Evolutionary conservation across 2,888 invertebrate genomes (phyloP), one percentile per base, ranked within the genome.

Genomic region (Zelleria hepariella): DNA sequence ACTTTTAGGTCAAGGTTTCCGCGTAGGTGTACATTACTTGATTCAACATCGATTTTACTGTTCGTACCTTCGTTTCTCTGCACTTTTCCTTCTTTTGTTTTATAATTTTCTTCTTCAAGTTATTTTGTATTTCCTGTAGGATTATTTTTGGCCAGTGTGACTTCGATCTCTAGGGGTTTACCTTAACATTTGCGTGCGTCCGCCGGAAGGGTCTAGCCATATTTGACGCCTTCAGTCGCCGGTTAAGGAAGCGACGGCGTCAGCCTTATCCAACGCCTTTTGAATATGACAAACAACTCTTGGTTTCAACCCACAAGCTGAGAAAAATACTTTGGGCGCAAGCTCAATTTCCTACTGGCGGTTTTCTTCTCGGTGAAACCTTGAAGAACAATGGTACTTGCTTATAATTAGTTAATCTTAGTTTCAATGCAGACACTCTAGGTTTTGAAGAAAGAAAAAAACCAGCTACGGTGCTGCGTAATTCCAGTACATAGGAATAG

Each of bases 171-270:
- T 51, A 5, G 27, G 25, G 49, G 26, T 23, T 58, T 51, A 15
- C 49, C 49, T 49, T 24, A 47, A 15, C 60, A 62, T 67, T 68
- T 68, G 63, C 65, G 65, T 63, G 67, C 71, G 75, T 73, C 74
- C 77, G 77, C 77, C 82, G 82, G 83, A 82, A 81, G 77, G 75
- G 76, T 68, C 69, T 55, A 57, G 26, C 79, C 81, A 72, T 78
- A 74, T 69, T 62, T 58, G 71, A 62, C 68, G 68, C 67, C 71
- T 63, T 67, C 49, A 62, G 68, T 25, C 27, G 20, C 78, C 75
- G 67, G 70, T 71, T 72, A 74, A 61, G 77, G 80, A 62, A 42
- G 60, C 53, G 64, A 62, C 67, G 72, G 64, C 70, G 62, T 71
- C 75, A 42, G 63, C 71, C 75, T 80, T 80, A 78, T 78, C 75